phyloP scores from a whole-genome alignment of 2,888 invertebrate genomes.

The Cyclophora albipunctata region DNA sequence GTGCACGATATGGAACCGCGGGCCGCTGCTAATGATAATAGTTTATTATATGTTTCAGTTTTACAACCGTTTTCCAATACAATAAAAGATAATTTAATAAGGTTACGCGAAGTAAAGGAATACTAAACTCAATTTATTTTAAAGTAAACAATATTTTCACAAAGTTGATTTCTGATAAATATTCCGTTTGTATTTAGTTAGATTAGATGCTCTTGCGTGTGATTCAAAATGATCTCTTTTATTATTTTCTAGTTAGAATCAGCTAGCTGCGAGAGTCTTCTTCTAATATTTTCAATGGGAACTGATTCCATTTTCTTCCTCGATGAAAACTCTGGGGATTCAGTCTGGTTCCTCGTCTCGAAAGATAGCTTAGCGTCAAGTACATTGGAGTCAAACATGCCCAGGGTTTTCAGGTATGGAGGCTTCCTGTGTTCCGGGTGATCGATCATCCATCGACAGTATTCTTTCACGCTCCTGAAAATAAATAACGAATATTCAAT shows the following conservation, averaged over 20 bases:
- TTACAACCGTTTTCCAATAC: too few species aligned
- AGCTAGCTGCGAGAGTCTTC: slow-evolving; percentile 46
- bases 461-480: slow-evolving; percentile 74
- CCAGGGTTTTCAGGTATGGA: slow-evolving; percentile 68
- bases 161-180: too few species aligned
- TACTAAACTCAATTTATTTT: too few species aligned
- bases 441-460: slow-evolving; percentile 72
- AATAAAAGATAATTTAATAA: too few species aligned
- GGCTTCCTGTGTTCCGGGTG: slow-evolving; percentile 72
- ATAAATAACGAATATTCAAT: neutral
- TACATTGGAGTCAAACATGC: slow-evolving; percentile 65
- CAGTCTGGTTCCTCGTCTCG: slow-evolving; percentile 33
- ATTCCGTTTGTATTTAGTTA: too few species aligned
- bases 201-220: too few species aligned
- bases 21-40: too few species aligned
- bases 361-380: slow-evolving; percentile 51
- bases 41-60: too few species aligned
- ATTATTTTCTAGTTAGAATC: slow-evolving; percentile 24
- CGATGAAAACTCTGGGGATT: slow-evolving; percentile 15
- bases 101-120: too few species aligned
- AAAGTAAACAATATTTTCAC: too few species aligned
- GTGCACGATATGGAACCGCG: too few species aligned
- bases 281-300: slow-evolving; percentile 49
- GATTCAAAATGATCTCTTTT: too few species aligned
- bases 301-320: slow-evolving; percentile 27